A percentile compares a stretch with the other conserved stretches of the same genome.
These are phyloP conservation scores for Manis javanica DNA, from an alignment of 2,797 vertebrate genomes.

Conservation along the genomic window DNA sequence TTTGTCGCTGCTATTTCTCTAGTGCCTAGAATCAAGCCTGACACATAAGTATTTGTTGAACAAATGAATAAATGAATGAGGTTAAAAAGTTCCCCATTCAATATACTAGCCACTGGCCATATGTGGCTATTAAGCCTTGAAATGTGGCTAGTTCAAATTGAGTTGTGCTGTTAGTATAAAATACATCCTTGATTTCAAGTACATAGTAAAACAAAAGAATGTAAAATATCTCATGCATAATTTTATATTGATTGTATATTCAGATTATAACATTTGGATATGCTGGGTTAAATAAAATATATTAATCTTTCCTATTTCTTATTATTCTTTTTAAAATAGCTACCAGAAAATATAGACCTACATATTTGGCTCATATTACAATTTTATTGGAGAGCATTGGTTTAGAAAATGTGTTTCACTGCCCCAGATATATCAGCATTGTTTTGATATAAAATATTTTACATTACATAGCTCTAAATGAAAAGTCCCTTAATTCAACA, in stretches of 20 bases:
- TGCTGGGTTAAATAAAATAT: constrained; percentile 30
- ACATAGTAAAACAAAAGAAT: constrained; percentile 24
- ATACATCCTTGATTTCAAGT: constrained; percentile 18
- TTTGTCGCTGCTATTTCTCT: not conserved
- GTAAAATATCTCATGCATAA: not conserved
- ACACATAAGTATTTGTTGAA: not conserved
- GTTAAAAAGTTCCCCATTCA: not conserved
- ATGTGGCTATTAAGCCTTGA: not conserved
- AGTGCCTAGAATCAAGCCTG: not conserved
- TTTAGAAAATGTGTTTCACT: constrained; percentile 31
- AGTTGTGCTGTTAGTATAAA: not conserved
- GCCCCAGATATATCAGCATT: not conserved
- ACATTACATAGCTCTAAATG: not conserved
- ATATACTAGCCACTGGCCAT: not conserved
- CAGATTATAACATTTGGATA: constrained; percentile 17
- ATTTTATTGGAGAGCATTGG: not conserved
- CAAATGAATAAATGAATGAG: not conserved
- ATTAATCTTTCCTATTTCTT: not conserved
- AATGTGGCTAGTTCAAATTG: not conserved
- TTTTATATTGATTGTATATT: constrained; percentile 16
- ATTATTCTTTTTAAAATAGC: not conserved
- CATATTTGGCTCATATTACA: not conserved
- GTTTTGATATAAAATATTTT: not conserved
- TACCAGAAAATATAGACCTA: not conserved
- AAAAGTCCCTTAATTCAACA: not conserved